Evolutionary conservation across 2,797 vertebrate species (phyloP), one percentile per base, ranked within the genome.

Genomic region (Gallinago solitaria): DNA sequence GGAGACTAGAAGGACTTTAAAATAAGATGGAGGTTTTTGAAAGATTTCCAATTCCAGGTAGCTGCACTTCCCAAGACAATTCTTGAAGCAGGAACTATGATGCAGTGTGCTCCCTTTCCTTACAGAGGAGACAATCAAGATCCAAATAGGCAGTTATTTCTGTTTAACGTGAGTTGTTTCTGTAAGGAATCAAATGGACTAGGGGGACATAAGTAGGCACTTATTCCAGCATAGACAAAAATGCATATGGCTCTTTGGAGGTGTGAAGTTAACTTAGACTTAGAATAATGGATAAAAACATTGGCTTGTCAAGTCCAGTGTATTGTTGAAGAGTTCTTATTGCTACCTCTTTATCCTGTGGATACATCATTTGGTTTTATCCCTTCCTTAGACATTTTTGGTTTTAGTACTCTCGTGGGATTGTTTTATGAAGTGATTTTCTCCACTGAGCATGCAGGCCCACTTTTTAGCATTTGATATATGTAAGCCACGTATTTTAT

Each of bases 401-500:
- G 1, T 41, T 88, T 95, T 85, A 94, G 51, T 35, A 91, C 68
- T 93, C 95, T 92, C 83, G 20, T 79, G 83, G 61, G 83, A 37
- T 93, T 91, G 35, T 92, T 94, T 95, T 96, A 93, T 95, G 86
- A 87, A 93, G 88, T 59, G 59, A 89, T 96, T 94, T 96, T 95
- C 86, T 87, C 80, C 71, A 37, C 90, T 83, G 83, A 95, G 91
- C 81, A 60, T 92, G 83, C 89, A 91, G 88, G 88, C 91, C 79
- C 56, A 82, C 95, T 96, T 91, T 90, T 97, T 97, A 97, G 84
- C 89, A 33, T 69, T 87, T 97, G 95, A 96, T 95, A 68, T 92
- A 95, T 94, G 83, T 95, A 97, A 96, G 93, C 74, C 83, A 96
- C 68, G 13, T 93, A 79, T 87, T 97, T 96, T 97, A 96, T 96